Conservation (phyloP, 1,140 invertebrate genomes). For the Lasioglossum baleicum region DNA sequence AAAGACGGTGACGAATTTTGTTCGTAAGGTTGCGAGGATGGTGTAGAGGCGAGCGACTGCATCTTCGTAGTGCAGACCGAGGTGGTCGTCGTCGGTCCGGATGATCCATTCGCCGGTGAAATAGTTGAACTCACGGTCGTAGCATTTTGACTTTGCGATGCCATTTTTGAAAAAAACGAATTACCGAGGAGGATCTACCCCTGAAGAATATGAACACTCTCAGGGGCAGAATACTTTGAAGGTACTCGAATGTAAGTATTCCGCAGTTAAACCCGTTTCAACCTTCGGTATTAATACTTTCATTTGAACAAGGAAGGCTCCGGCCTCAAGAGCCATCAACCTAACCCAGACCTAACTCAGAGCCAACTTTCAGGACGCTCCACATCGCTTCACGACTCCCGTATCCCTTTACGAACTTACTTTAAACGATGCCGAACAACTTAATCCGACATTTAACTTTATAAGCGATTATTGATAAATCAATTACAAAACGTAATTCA, state of each 20-base stretch:
- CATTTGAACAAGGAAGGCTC: slow-evolving; percentile 34
- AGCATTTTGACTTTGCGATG: slow-evolving; percentile 67
- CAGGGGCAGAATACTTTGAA: background rate
- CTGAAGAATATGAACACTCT: slow-evolving; percentile 1
- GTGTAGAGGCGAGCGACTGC: slow-evolving; percentile 34
- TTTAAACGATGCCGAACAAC: slow-evolving; percentile 39
- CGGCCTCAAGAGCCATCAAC: slow-evolving; percentile 34
- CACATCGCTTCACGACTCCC: slow-evolving; percentile 40
- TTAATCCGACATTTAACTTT: slow-evolving; percentile 54
- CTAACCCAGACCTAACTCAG: too few species aligned
- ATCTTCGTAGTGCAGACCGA: slow-evolving; percentile 44
- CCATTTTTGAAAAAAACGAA: slow-evolving; percentile 60
- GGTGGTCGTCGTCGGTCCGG: slow-evolving; percentile 36
- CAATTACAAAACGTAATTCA: slow-evolving; percentile 49
- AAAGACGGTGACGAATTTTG: slow-evolving; percentile 36
- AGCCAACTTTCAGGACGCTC: slow-evolving; percentile 29
- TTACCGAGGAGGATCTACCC: background rate
- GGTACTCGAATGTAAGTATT: slow-evolving; percentile 30
- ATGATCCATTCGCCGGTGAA: slow-evolving; percentile 55
- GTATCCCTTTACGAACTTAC: slow-evolving; percentile 23
- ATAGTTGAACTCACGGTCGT: slow-evolving; percentile 50
- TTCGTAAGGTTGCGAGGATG: slow-evolving; percentile 45
- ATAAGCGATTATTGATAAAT: slow-evolving; percentile 58
- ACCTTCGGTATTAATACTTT: slow-evolving; percentile 49
- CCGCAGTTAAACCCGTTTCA: slow-evolving; percentile 47